Conservation (phyloP, 2,888 invertebrate species). For the Amblyjoppa fuscipennis region DNA sequence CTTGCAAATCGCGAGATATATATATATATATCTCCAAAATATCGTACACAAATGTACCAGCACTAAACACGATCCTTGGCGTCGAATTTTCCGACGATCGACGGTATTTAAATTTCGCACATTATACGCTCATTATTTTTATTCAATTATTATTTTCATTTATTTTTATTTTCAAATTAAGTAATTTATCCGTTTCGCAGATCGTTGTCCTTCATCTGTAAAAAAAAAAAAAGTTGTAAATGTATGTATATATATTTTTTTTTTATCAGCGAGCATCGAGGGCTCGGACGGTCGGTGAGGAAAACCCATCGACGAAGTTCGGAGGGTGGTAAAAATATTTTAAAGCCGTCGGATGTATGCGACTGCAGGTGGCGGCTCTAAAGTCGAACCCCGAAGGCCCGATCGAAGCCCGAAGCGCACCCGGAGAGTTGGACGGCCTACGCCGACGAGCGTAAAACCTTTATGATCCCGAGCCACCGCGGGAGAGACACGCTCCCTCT, state of each 20-base stretch:
- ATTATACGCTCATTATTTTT: no score
- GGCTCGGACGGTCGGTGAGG: neutral
- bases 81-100: no score
- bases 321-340: conserved; percentile 11
- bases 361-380: conserved; percentile 48
- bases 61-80: no score
- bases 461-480: conserved; percentile 72
- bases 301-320: conserved; percentile 15
- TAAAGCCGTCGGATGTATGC: neutral
- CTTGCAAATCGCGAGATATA: no score
- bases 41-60: no score
- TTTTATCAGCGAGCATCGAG: neutral
- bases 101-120: no score
- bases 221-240: neutral
- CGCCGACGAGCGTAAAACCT: conserved; percentile 74
- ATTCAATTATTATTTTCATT: no score
- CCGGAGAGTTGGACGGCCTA: conserved; percentile 6
- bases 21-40: no score
- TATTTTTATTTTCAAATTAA: no score
- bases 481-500: conserved; percentile 15
- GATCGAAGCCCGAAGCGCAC: conserved; percentile 32
- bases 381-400: conserved; percentile 31
- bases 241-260: neutral
- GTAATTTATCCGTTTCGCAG: conserved; percentile 67
- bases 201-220: conserved; percentile 50